Conservation (phyloP, 2,797 vertebrate genomes). For the Sebastes hopkinsi region DNA sequence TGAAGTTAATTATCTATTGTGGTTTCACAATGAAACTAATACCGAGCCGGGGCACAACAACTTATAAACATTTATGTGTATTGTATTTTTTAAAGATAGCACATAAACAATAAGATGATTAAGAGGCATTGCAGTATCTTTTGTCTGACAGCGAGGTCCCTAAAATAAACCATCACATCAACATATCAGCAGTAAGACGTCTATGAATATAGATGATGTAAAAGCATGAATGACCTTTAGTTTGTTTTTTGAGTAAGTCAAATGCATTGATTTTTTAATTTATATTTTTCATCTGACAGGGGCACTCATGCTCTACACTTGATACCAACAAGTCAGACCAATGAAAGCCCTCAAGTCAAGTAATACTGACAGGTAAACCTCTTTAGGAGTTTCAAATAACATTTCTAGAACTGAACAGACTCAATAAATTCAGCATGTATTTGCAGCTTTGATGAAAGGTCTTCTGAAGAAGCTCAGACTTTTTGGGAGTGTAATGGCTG, state of each 20-base stretch:
- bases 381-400: neutral
- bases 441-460: slow-evolving; percentile 17
- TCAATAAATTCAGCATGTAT: slow-evolving; percentile 3
- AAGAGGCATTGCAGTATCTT: neutral
- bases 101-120: neutral
- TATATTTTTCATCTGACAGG: neutral
- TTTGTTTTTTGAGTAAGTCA: neutral
- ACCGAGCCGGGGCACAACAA: neutral
- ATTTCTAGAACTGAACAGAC: neutral
- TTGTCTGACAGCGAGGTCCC: neutral
- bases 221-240: slow-evolving; percentile 7
- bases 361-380: neutral
- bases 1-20: neutral
- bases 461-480: neutral
- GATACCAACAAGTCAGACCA: neutral
- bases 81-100: neutral
- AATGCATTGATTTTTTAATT: neutral
- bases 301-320: neutral
- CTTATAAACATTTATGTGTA: neutral
- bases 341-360: neutral
- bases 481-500: slow-evolving; percentile 3
- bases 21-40: neutral
- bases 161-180: neutral
- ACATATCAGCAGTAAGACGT: neutral
- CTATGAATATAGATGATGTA: neutral